Base-by-base conservation (phyloP, 1,140 invertebrate species). In the Danaus plexippus region DNA sequence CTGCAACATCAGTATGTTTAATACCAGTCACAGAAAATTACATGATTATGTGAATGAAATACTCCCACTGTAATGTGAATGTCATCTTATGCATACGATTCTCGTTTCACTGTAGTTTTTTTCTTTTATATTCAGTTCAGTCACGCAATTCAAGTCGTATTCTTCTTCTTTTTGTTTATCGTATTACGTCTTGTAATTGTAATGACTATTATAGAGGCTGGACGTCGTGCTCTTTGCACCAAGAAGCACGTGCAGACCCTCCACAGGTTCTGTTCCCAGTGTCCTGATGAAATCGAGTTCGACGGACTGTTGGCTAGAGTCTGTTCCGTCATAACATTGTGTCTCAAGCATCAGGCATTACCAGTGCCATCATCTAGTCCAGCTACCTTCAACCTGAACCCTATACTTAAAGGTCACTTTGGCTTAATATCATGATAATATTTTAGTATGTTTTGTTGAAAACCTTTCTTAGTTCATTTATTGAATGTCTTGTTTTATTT, bases 281-380 rank as follows among this genome's bases (percentile, higher is more conserved):
- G 91, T 69, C 92, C 92, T 3, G 90, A 92, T 66, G 90, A 92
- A 63, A 90, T 90, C 51, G 78, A 87, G 8, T 92, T 91, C 64
- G 91, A 93, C 72, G 86, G 88, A 13, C 69, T 92, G 0, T 65
- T 93, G 49, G 89, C 89, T 13, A 87, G 89, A 65, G 89, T 92
- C 2, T 92, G 89, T 57, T 89, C 88, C 11, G 90, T 93, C 43
- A 90, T 93, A 60, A 90, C 90, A 61, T 76, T 90, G 13, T 92
- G 91, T 69, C 76, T 91, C 46, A 90, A 90, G 52, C 91, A 90
- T 68, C 90, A 89, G 71, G 88, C 89, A 43, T 66, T 93, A 22
- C 91, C 92, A 10, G 89, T 92, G 13, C 78, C 88, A 11, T 76
- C 86, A 48, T 77, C 86, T 54, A 90, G 89, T 57, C 90, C 91